Evolutionary conservation across 2,888 invertebrate species (phyloP), one percentile per base, ranked within the genome.

Genomic region (Troides helena): DNA sequence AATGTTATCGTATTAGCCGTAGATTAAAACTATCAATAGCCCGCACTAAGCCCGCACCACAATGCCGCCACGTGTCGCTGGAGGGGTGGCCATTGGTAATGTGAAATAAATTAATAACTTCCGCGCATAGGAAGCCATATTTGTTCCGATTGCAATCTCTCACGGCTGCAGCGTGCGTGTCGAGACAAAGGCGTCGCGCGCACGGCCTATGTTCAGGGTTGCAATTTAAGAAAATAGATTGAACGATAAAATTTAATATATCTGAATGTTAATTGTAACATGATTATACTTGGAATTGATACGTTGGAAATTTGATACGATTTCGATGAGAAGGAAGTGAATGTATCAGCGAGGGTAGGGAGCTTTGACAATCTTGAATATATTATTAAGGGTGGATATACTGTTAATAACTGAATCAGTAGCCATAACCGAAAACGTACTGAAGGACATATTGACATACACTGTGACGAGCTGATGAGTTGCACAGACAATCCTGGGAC

Each of bases 101-200:
- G 82, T 80, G 80, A 83, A 83, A 81, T 81, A 79, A 81, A 86
- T 86, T 84, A 81, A 81, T 80, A 77, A 61, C 60, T 68, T 81
- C 68, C 53, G 66, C 81, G 75, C 80, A 85, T 79, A 69, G 75
- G 86, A 87, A 87, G 79, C 87, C 86, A 71, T 82, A 78, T 74
- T 70, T 74, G 78, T 75, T 75, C 70, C 72, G 80, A 80, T 79
- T 72, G 69, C 70, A 77, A 81, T 80, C 79, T 74, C 36, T 74
- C 36, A 61, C 56, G 61, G 69, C n/a, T 61, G 39, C 56, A 46
- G 30, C 25, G n/a, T 60, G 69, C 60, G 69, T 56, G 63, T 60
- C 64, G 25, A 50, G 61, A 61, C 69, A 69, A 69, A 69, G 71
- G 58, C 75, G 74, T 77, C 73, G 74, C 72, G 71, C 67, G 67